Conservation (phyloP, 2,888 invertebrate species). For the Psococerastis gibbosa region DNA sequence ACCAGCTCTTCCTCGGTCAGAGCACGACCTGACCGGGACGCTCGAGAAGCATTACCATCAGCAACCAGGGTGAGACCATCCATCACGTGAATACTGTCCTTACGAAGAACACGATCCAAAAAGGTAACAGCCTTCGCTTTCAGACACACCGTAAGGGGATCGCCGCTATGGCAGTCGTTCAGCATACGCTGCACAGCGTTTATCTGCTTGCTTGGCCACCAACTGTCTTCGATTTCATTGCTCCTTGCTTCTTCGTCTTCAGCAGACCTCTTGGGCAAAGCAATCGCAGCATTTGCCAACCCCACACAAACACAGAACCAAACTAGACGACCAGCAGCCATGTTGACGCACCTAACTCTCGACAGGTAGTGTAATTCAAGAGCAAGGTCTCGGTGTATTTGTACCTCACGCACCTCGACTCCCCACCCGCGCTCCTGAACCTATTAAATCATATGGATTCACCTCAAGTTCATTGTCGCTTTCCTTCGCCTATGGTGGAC, state of each 20-base stretch:
- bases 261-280: neutral
- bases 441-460: too few species aligned
- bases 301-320: neutral
- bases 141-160: constrained; percentile 6
- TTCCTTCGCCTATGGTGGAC: too few species aligned
- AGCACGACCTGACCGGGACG: constrained; percentile 7
- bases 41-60: neutral
- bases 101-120: constrained; percentile 3
- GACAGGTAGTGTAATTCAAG: neutral
- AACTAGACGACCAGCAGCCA: neutral
- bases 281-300: neutral
- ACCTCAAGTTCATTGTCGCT: too few species aligned
- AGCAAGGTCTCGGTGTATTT: too few species aligned
- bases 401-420: too few species aligned
- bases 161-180: constrained; percentile 7
- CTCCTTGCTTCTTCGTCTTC: constrained; percentile 4
- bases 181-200: constrained; percentile 3
- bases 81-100: constrained; percentile 4
- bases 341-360: neutral
- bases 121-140: constrained; percentile 8
- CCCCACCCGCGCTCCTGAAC: too few species aligned
- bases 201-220: constrained; percentile 9
- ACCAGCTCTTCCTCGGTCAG: constrained; percentile 8
- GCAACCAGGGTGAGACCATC: constrained; percentile 7
- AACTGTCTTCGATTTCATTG: neutral